Evolutionary conservation across 2,888 invertebrate species (phyloP).

Genomic region (Buathra laborator): DNA sequence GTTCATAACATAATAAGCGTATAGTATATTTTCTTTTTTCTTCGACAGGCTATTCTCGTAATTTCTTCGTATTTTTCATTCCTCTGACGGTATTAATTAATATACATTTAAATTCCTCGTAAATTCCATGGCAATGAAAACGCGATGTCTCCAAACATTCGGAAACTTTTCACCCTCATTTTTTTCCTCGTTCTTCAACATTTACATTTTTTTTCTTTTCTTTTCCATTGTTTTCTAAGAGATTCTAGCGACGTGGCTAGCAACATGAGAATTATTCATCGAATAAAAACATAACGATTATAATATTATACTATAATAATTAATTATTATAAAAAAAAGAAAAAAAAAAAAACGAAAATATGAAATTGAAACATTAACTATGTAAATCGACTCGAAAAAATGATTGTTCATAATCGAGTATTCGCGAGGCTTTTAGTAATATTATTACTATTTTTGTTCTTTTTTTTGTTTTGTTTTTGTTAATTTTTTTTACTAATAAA

Average conservation of each 20-base stretch:
- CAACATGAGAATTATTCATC: slow-evolving; percentile 61
- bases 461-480: background rate
- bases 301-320: slow-evolving; percentile 34
- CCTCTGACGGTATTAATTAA: background rate
- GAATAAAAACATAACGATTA: slow-evolving; percentile 62
- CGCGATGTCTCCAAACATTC: background rate
- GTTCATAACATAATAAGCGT: slow-evolving; percentile 65
- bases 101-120: slow-evolving; percentile 42
- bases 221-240: slow-evolving; percentile 47
- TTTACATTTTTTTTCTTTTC: slow-evolving; percentile 29
- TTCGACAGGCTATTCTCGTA: slow-evolving; percentile 47
- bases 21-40: slow-evolving; percentile 51
- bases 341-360: slow-evolving; percentile 34
- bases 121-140: slow-evolving; percentile 59
- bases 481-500: slow-evolving; percentile 29
- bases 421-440: slow-evolving; percentile 23
- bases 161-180: slow-evolving; percentile 27
- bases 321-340: slow-evolving; percentile 9
- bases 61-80: slow-evolving; percentile 15
- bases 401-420: slow-evolving; percentile 46
- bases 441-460: slow-evolving; percentile 1
- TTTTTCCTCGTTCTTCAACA: slow-evolving; percentile 12
- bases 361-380: slow-evolving; percentile 25
- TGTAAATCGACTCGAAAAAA: slow-evolving; percentile 33
- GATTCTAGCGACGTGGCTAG: slow-evolving; percentile 63